Conservation (phyloP, 2,888 invertebrate species). For the Mechanitis mazaeus region DNA sequence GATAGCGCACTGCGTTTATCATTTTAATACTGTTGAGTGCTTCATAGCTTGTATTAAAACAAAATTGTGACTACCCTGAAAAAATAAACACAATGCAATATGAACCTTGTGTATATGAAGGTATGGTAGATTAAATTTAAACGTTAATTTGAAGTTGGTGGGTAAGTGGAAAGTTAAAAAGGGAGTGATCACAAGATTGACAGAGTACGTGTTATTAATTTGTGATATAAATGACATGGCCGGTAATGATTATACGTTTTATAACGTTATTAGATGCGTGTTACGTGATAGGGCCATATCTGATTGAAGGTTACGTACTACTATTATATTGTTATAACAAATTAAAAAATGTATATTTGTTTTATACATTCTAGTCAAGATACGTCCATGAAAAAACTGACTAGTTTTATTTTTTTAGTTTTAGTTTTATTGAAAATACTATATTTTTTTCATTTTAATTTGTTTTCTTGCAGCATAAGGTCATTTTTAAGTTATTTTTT, state of each 20-base stretch:
- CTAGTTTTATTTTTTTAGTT: too few relatives aligned
- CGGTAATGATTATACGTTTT: constrained; percentile 60
- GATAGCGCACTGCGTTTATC: constrained; percentile 68
- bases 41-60: constrained; percentile 41
- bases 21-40: constrained; percentile 73
- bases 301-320: constrained; percentile 3
- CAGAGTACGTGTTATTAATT: constrained; percentile 66
- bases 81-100: constrained; percentile 22
- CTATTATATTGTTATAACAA: too few relatives aligned
- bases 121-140: constrained; percentile 24
- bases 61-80: constrained; percentile 30
- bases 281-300: constrained; percentile 35
- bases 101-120: constrained; percentile 7
- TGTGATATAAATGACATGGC: constrained; percentile 59
- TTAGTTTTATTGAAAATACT: too few relatives aligned
- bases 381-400: too few relatives aligned
- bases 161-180: constrained; percentile 34
- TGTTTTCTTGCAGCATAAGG: too few relatives aligned
- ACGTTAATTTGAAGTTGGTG: constrained; percentile 31
- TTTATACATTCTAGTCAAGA: too few relatives aligned
- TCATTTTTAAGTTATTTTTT: too few relatives aligned
- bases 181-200: constrained; percentile 48
- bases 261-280: constrained; percentile 41
- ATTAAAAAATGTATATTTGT: too few relatives aligned
- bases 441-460: too few relatives aligned